These are phyloP conservation scores for Salvator merianae DNA, from an alignment of 2,113 vertebrate genomes.

Conservation along the genomic window DNA sequence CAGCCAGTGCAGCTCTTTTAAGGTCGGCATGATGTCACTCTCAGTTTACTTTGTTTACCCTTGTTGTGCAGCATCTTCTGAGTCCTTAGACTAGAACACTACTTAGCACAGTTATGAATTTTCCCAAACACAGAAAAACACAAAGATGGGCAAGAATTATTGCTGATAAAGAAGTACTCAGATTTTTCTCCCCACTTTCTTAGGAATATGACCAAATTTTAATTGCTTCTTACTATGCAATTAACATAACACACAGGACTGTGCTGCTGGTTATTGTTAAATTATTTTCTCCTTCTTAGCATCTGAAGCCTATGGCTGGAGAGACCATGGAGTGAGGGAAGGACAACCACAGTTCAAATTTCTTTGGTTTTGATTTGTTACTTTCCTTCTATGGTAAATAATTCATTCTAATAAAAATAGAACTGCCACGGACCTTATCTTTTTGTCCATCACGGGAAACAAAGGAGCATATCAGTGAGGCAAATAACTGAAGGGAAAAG, in stretches of 20 bases:
- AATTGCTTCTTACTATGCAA: background rate
- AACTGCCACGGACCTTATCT: background rate
- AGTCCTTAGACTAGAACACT: background rate
- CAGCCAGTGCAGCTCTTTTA: too few relatives aligned
- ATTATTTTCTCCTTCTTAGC: background rate
- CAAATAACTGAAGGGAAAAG: conserved; percentile 21
- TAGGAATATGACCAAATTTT: background rate
- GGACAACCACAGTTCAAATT: background rate
- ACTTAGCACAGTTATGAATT: background rate
- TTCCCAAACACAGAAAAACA: background rate
- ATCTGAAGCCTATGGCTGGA: background rate
- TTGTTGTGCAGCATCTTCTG: background rate
- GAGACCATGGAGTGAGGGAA: background rate
- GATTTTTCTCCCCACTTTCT: background rate
- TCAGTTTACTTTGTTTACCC: background rate
- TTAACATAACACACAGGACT: background rate
- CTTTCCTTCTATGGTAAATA: background rate
- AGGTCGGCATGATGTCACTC: too few relatives aligned
- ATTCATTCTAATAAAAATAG: conserved; percentile 1
- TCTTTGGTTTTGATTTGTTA: background rate
- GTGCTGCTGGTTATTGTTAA: background rate
- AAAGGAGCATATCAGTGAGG: conserved; percentile 13
- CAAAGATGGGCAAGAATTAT: background rate
- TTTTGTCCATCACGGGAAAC: background rate
- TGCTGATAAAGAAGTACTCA: background rate